A percentile compares a stretch with the other conserved stretches of the same genome.
Evolutionary conservation across 2,797 vertebrate species (phyloP).

Genomic region (Hozukius guyotensis): DNA sequence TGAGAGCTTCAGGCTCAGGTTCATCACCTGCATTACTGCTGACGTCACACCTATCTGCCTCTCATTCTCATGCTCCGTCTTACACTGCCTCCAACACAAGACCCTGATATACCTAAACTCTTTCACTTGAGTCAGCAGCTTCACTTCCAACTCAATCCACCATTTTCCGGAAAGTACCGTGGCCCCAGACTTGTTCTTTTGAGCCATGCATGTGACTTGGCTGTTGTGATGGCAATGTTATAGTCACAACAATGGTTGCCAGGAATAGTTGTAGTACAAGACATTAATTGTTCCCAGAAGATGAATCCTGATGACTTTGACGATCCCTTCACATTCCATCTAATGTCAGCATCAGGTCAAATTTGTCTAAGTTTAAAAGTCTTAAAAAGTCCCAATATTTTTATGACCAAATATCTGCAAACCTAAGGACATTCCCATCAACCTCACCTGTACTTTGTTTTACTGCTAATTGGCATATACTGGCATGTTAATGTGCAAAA

Average conservation of each 20-base stretch:
- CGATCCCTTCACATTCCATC: not conserved
- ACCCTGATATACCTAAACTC: not conserved
- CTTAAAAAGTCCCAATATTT: not conserved
- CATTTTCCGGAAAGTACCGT: not conserved
- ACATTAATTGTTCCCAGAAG: not conserved
- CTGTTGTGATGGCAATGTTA: not conserved
- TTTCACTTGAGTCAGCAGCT: not conserved
- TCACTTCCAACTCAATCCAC: not conserved
- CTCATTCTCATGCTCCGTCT: not conserved
- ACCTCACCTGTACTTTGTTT: not conserved
- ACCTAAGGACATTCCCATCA: not conserved
- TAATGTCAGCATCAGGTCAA: not conserved
- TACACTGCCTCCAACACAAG: not conserved
- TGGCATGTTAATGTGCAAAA: not conserved
- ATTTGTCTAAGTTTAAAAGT: not conserved
- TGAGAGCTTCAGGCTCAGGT: not conserved
- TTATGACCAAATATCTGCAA: not conserved
- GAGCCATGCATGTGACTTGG: not conserved
- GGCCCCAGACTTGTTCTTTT: not conserved
- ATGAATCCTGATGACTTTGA: not conserved
- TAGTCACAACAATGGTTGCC: not conserved
- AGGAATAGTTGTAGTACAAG: not conserved
- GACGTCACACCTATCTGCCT: not conserved
- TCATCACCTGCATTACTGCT: constrained; percentile 2
- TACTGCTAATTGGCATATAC: not conserved